These are phyloP conservation scores for Bergia puertoricense DNA, from an alignment of 92 coral and sea anemone species.

Conservation along the genomic window DNA sequence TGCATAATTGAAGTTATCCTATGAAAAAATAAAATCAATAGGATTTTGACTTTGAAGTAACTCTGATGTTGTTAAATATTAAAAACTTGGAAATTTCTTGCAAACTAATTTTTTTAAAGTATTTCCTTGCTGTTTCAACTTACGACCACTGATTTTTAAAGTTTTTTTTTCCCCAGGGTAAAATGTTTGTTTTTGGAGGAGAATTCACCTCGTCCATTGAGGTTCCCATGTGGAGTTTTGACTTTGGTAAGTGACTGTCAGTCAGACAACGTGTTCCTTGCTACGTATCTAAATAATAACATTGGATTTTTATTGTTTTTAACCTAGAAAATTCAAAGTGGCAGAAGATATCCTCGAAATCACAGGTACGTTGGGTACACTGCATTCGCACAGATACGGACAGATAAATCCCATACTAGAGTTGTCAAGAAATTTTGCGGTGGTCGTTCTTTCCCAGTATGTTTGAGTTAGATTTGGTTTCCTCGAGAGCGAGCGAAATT, in stretches of 20 bases:
- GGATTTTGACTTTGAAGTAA: no score
- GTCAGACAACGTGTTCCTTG: neutral
- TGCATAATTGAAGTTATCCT: no score
- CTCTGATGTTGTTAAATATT: no score
- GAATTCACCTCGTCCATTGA: slow-evolving; percentile 85
- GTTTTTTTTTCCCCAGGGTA: slow-evolving; percentile 58
- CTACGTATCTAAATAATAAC: neutral
- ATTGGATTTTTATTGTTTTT: neutral
- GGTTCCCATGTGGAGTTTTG: slow-evolving; percentile 88
- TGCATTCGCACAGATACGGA: neutral
- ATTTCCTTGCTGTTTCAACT: no score
- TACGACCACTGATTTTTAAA: neutral
- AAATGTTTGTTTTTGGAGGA: slow-evolving; percentile 93
- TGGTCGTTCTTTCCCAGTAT: no score
- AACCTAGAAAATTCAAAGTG: slow-evolving; percentile 32
- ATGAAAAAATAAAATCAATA: no score
- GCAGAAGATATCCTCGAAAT: slow-evolving; percentile 28
- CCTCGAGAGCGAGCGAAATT: no score
- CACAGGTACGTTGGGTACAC: neutral
- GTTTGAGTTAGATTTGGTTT: no score
- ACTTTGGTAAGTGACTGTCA: slow-evolving; percentile 63
- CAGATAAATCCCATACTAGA: neutral
- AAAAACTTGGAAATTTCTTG: no score
- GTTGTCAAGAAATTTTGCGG: no score
- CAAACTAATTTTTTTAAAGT: no score